phyloP scores from a whole-genome alignment of 2,113 vertebrate species.

The Synchiropus splendidus region DNA sequence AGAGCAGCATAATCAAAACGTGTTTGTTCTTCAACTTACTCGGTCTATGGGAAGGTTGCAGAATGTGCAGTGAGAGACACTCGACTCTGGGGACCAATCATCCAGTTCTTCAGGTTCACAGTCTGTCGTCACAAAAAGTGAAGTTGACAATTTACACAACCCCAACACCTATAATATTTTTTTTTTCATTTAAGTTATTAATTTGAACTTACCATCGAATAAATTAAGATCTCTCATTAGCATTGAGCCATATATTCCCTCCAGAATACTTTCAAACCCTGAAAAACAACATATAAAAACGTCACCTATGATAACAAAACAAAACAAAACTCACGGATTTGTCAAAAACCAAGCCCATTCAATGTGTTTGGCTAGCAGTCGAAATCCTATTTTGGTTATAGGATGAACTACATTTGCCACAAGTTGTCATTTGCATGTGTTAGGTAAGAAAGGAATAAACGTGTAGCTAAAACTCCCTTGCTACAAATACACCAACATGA shows the following conservation, averaged over 20 bases:
- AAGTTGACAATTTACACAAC: constrained; percentile 10
- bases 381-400: too few species aligned
- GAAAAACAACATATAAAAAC: constrained; percentile 40
- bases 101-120: constrained; percentile 94
- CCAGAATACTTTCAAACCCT: constrained; percentile 99
- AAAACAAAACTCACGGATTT: background rate
- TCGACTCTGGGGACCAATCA: constrained; percentile 93
- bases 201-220: constrained; percentile 75
- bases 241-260: constrained; percentile 96
- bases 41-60: constrained; percentile 93
- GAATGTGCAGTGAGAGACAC: constrained; percentile 78
- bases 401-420: too few species aligned
- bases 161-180: too few species aligned
- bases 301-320: background rate
- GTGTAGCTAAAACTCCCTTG: too few species aligned
- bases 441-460: too few species aligned
- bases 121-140: constrained; percentile 66
- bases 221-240: constrained; percentile 95
- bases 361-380: too few species aligned
- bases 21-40: constrained; percentile 78
- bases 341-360: too few species aligned
- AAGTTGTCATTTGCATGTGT: too few species aligned
- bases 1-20: too few species aligned
- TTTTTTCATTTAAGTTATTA: too few species aligned
- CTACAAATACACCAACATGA: too few species aligned